A percentile compares a stretch with the other conserved stretches of the same genome.
Evolutionary conservation across 2,797 vertebrate genomes (phyloP).

Genomic region (Anas acuta): DNA sequence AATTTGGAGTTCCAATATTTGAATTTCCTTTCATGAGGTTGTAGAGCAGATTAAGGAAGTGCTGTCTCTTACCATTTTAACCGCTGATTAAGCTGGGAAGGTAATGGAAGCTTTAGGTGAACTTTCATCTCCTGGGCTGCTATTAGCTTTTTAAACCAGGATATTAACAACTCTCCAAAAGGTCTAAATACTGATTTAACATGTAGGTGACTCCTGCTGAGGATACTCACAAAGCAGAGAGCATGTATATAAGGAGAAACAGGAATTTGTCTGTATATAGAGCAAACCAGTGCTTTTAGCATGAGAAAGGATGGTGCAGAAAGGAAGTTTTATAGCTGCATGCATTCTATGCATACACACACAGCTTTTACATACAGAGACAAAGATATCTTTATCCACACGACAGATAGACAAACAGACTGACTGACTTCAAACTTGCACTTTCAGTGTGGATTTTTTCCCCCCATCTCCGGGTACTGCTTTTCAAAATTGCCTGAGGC

Average conservation of each 20-base stretch:
- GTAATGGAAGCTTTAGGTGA: conserved; percentile 40
- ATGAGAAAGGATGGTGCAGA: conserved; percentile 39
- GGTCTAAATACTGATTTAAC: conserved; percentile 58
- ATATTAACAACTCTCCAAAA: conserved; percentile 59
- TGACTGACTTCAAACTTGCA: conserved; percentile 82
- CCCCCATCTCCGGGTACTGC: conserved; percentile 90
- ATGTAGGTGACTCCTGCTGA: conserved; percentile 55
- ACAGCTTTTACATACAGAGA: conserved; percentile 66
- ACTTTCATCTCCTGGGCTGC: conserved; percentile 58
- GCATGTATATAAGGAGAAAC: not conserved
- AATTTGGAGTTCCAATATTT: conserved; percentile 8
- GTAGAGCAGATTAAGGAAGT: conserved; percentile 26
- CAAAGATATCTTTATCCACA: conserved; percentile 79
- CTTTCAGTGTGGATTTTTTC: conserved; percentile 74
- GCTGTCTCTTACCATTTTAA: not conserved
- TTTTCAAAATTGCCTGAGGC: conserved; percentile 97
- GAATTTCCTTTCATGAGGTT: conserved; percentile 47
- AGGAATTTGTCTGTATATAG: conserved; percentile 60
- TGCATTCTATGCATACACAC: conserved; percentile 61
- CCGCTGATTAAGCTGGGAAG: conserved; percentile 44
- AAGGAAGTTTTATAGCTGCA: conserved; percentile 51
- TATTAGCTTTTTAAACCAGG: conserved; percentile 64
- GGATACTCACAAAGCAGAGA: conserved; percentile 66
- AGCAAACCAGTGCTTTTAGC: conserved; percentile 44
- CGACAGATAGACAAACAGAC: conserved; percentile 77